Percentiles rank a stretch among this genome's conserved stretches.
These are phyloP conservation scores for Pseudomyrmex cubaensis DNA, from an alignment of 1,140 invertebrate species.

Conservation along the genomic window DNA sequence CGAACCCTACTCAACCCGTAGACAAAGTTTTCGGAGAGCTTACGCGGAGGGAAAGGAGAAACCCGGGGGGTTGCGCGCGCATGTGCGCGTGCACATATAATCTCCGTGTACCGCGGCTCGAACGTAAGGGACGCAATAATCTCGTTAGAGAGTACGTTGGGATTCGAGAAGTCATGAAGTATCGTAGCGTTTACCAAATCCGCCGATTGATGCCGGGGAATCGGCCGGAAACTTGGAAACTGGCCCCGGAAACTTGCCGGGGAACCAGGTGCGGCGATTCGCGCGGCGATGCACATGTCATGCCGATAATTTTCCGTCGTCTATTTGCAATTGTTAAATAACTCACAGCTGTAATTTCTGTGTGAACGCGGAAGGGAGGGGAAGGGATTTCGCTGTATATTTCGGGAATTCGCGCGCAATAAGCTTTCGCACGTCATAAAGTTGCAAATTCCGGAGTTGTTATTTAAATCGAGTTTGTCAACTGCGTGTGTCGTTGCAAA, in stretches of 20 bases:
- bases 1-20: constrained; percentile 40
- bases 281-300: too few relatives aligned
- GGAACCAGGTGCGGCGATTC: too few relatives aligned
- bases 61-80: background rate
- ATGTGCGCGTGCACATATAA: constrained; percentile 8
- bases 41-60: constrained; percentile 28
- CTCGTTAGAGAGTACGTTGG: constrained; percentile 4
- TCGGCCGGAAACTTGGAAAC: background rate
- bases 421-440: background rate
- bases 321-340: background rate
- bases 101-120: background rate
- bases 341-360: background rate
- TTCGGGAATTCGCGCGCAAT: background rate
- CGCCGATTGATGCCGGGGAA: constrained; percentile 16
- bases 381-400: background rate
- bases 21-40: constrained; percentile 63
- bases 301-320: background rate
- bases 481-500: background rate
- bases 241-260: background rate
- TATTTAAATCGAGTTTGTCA: constrained; percentile 10
- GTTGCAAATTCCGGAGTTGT: constrained; percentile 1
- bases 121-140: constrained; percentile 44
- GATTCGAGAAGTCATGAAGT: constrained; percentile 35
- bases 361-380: too few relatives aligned
- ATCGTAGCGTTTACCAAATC: background rate